Percentiles rank a stretch among this genome's conserved stretches.
Evolutionary conservation across 2,888 invertebrate genomes (phyloP).

Genomic region (Notodonta ziczac): DNA sequence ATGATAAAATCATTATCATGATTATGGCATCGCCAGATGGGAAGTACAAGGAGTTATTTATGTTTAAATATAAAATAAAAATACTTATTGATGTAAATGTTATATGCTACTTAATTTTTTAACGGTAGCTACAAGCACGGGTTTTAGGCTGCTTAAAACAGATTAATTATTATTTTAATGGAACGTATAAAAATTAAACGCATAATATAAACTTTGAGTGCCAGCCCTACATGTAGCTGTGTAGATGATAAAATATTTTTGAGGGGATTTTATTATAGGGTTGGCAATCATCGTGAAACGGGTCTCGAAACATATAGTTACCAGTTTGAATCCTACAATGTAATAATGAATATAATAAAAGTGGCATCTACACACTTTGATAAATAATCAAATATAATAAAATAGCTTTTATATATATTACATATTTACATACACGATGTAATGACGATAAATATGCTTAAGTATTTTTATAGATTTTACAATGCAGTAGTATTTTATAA

Average conservation of each 20-base stretch:
- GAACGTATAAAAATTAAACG: conserved; percentile 33
- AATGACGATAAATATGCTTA: conserved; percentile 9
- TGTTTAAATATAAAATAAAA: conserved; percentile 35
- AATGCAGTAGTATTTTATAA: conserved; percentile 8
- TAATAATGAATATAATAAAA: conserved; percentile 49
- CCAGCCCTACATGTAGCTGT: conserved; percentile 45
- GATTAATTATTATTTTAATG: conserved; percentile 46
- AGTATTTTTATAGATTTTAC: conserved; percentile 15
- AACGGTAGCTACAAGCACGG: conserved; percentile 65
- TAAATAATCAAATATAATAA: conserved; percentile 13
- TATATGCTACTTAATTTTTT: conserved; percentile 65
- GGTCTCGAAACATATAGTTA: conserved; percentile 81
- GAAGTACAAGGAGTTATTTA: conserved; percentile 74
- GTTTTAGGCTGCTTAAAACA: conserved; percentile 68
- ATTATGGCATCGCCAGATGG: conserved; percentile 42
- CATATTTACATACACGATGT: conserved; percentile 16
- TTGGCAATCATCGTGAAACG: conserved; percentile 65
- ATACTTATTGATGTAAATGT: conserved; percentile 52
- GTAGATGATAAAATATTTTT: conserved; percentile 34
- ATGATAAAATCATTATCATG: conserved; percentile 70
- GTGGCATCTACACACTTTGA: conserved; percentile 48
- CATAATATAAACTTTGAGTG: conserved; percentile 42
- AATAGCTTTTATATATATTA: conserved; percentile 9
- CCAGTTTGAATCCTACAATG: conserved; percentile 74
- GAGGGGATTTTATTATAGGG: conserved; percentile 42